phyloP scores from a whole-genome alignment of 2,113 vertebrate species.

The Henicopernis longicauda region DNA sequence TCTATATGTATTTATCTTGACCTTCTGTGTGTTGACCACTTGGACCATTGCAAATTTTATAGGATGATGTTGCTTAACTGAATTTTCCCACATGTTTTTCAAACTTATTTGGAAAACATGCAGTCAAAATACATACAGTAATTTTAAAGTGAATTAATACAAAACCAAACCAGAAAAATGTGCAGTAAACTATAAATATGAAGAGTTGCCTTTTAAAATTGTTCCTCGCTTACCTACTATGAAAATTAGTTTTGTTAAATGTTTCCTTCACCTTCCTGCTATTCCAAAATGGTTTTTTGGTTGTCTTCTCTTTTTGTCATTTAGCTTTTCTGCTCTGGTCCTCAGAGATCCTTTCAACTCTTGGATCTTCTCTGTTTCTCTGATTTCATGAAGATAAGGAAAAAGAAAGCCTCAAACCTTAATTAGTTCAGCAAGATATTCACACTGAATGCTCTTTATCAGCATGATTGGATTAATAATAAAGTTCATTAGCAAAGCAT shows the following conservation, averaged over 20 bases:
- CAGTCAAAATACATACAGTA: neutral
- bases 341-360: neutral
- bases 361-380: neutral
- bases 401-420: conserved; percentile 16
- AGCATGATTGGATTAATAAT: conserved; percentile 3
- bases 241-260: neutral
- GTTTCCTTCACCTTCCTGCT: neutral
- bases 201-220: neutral
- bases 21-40: neutral
- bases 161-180: neutral
- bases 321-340: neutral
- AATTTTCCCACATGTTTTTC: neutral
- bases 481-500: conserved; percentile 5
- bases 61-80: neutral
- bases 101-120: neutral
- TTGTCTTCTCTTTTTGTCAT: neutral
- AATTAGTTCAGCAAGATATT: conserved; percentile 27
- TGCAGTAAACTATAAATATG: neutral
- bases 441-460: conserved; percentile 18
- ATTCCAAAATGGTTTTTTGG: neutral
- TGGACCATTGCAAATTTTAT: neutral
- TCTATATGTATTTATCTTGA: neutral
- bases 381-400: conserved; percentile 21
- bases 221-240: neutral
- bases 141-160: neutral